Conservation (phyloP, 1,140 invertebrate genomes). For the Papilio machaon region DNA sequence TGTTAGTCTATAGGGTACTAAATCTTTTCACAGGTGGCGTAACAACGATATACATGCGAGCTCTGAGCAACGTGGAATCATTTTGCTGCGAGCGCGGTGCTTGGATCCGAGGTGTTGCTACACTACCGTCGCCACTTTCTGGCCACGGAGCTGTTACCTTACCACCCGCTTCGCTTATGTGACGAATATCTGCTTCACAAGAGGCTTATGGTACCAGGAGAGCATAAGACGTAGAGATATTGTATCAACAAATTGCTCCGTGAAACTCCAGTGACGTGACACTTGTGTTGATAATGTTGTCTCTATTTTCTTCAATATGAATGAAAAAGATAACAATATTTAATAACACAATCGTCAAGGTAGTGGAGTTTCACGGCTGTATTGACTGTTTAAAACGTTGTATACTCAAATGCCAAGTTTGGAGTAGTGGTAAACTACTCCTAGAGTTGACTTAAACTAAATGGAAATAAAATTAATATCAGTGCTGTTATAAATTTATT, state of each 20-base stretch:
- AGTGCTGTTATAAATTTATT: not conserved
- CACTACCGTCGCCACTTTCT: slow-evolving; percentile 82
- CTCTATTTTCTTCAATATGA: not conserved
- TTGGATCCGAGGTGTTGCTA: slow-evolving; percentile 83
- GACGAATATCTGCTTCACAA: slow-evolving; percentile 37
- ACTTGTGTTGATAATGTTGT: not conserved
- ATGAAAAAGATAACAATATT: not conserved
- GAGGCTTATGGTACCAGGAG: not conserved
- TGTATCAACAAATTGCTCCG: not conserved
- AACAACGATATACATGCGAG: slow-evolving; percentile 84
- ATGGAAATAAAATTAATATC: slow-evolving; percentile 7
- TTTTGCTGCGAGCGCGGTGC: slow-evolving; percentile 82
- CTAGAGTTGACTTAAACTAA: not conserved
- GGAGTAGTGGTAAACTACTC: not conserved
- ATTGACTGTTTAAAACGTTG: not conserved
- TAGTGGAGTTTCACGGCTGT: not conserved
- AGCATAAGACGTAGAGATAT: not conserved
- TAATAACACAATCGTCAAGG: not conserved
- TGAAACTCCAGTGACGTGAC: not conserved
- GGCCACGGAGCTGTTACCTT: slow-evolving; percentile 83
- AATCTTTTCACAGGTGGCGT: slow-evolving; percentile 78
- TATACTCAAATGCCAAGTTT: slow-evolving; percentile 1
- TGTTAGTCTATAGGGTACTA: not conserved
- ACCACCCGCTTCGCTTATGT: slow-evolving; percentile 82
- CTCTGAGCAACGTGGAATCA: slow-evolving; percentile 84